These are phyloP conservation scores for Stenoptilia bipunctidactyla DNA, from an alignment of 2,888 invertebrate species.

Conservation along the genomic window DNA sequence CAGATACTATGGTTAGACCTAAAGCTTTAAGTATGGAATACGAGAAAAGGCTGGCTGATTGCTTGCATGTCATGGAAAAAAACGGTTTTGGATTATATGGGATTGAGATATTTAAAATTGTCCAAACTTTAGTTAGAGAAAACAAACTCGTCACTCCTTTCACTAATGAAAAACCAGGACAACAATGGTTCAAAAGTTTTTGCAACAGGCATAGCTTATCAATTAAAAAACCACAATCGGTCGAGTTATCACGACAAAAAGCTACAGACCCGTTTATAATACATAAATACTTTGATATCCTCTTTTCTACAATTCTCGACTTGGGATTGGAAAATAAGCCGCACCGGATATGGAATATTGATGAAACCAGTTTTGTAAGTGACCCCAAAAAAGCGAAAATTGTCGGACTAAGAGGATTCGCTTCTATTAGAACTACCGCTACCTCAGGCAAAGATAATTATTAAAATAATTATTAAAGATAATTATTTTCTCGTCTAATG, in stretches of 20 bases:
- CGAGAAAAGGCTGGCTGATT: background rate
- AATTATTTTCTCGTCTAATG: background rate
- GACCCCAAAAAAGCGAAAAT: constrained; percentile 8
- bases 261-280: constrained; percentile 5
- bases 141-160: background rate
- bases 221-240: constrained; percentile 9
- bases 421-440: constrained; percentile 7
- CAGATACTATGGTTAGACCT: background rate
- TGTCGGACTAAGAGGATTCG: constrained; percentile 4
- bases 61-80: background rate
- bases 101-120: background rate
- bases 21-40: background rate
- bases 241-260: constrained; percentile 6
- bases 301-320: constrained; percentile 1
- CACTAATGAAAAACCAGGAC: constrained; percentile 2
- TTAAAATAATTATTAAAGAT: too few species aligned
- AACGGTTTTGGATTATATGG: background rate
- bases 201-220: constrained; percentile 6
- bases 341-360: constrained; percentile 6
- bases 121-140: background rate
- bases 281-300: constrained; percentile 5
- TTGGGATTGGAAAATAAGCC: constrained; percentile 5
- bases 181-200: constrained; percentile 8
- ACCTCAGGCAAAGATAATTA: constrained; percentile 2
- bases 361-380: constrained; percentile 6